A percentile compares a stretch with the other conserved stretches of the same genome.
These are phyloP conservation scores for Tiliacea aurago DNA, from an alignment of 2,888 invertebrate species.

Conservation along the genomic window DNA sequence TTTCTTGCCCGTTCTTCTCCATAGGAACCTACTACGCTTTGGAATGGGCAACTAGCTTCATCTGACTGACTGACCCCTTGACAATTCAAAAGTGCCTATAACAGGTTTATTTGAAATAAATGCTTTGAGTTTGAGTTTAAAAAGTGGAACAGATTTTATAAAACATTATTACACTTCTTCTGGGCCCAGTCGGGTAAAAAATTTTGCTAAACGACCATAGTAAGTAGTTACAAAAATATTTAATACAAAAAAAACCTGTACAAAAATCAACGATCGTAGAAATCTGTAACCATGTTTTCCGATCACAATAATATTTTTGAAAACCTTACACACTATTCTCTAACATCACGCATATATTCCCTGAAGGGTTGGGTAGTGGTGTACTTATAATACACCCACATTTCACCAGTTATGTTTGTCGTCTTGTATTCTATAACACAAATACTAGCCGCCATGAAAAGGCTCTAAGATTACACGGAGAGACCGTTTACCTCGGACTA, in stretches of 20 bases:
- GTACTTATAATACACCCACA: neutral
- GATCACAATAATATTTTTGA: no score
- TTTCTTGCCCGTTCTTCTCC: no score
- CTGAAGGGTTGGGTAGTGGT: neutral
- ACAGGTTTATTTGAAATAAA: no score
- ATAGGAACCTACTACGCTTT: no score
- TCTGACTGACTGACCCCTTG: no score
- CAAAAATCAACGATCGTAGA: neutral
- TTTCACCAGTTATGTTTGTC: no score
- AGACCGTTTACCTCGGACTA: conserved; percentile 6
- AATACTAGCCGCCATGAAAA: conserved; percentile 23
- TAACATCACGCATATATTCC: neutral
- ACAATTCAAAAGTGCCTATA: no score
- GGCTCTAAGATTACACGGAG: conserved; percentile 34
- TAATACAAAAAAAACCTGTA: neutral
- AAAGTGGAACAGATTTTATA: neutral
- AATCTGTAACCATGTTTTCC: no score
- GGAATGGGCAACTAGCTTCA: no score
- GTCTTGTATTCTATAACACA: neutral
- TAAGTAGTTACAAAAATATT: neutral
- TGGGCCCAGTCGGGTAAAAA: neutral
- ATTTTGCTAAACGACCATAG: neutral
- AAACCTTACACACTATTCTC: neutral
- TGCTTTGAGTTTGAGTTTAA: no score
- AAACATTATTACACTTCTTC: neutral